Percentiles rank a stretch among this genome's conserved stretches.
Evolutionary conservation across 2,797 vertebrate genomes (phyloP).

Genomic region (Sebastiscus albofasciatus): DNA sequence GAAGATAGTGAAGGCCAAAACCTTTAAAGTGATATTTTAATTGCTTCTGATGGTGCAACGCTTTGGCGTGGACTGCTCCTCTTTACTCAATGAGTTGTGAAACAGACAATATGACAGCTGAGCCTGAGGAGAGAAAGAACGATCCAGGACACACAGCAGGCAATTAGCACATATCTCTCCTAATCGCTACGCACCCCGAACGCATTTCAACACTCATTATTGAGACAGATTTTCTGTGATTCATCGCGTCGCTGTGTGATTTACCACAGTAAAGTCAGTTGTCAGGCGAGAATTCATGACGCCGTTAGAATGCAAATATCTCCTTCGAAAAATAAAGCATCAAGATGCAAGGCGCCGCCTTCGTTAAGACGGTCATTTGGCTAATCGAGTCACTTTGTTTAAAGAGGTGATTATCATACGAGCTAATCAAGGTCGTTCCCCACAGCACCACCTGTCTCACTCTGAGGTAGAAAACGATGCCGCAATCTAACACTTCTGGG

Average conservation of each 20-base stretch:
- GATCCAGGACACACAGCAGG: slow-evolving; percentile 55
- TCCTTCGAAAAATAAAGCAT: slow-evolving; percentile 39
- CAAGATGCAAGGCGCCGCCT: slow-evolving; percentile 24
- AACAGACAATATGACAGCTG: slow-evolving; percentile 37
- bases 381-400: slow-evolving; percentile 65
- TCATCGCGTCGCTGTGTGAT: slow-evolving; percentile 48
- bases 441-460: slow-evolving; percentile 3
- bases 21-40: slow-evolving; percentile 5
- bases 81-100: slow-evolving; percentile 1
- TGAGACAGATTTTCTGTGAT: slow-evolving; percentile 64
- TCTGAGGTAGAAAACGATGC: not conserved
- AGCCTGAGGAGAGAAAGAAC: slow-evolving; percentile 20
- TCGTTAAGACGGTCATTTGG: slow-evolving; percentile 36
- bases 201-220: slow-evolving; percentile 46
- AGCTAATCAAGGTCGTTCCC: slow-evolving; percentile 42
- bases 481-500: not conserved
- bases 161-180: slow-evolving; percentile 58
- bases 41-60: not conserved
- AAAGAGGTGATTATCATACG: slow-evolving; percentile 52
- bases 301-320: slow-evolving; percentile 65
- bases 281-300: slow-evolving; percentile 53
- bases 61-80: not conserved
- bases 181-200: slow-evolving; percentile 38
- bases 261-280: slow-evolving; percentile 45
- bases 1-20: not conserved